Conservation (phyloP, 2,797 vertebrate species). For the Siniperca scherzeri region DNA sequence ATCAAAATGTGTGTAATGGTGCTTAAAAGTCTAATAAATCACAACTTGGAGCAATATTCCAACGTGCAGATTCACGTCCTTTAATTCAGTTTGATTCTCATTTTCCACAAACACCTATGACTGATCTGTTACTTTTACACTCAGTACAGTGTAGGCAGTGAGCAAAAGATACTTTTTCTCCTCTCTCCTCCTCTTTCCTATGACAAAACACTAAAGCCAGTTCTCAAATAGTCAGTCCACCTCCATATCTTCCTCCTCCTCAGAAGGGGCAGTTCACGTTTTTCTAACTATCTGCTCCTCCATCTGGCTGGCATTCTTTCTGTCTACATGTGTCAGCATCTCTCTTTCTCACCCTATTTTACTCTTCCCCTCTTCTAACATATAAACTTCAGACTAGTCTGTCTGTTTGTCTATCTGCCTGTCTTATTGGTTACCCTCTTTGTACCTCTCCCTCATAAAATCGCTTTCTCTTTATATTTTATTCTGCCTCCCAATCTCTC, state of each 20-base stretch:
- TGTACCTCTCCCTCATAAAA: not conserved
- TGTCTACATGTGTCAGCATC: constrained; percentile 33
- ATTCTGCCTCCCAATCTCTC: not conserved
- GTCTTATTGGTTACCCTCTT: constrained; percentile 9
- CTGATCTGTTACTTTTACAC: constrained; percentile 54
- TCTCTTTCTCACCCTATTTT: constrained; percentile 9
- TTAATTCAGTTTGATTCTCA: constrained; percentile 20
- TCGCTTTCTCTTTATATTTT: not conserved
- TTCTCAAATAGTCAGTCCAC: constrained; percentile 62
- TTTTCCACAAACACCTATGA: constrained; percentile 51
- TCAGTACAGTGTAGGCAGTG: constrained; percentile 61
- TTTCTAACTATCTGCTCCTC: constrained; percentile 32
- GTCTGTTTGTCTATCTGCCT: not conserved
- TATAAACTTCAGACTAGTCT: not conserved
- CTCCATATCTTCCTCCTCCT: constrained; percentile 59
- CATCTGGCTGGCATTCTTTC: constrained; percentile 26
- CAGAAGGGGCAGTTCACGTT: constrained; percentile 39
- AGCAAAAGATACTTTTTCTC: constrained; percentile 34
- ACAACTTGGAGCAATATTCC: not conserved
- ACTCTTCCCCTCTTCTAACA: not conserved
- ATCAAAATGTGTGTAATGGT: not conserved
- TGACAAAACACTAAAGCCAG: constrained; percentile 48
- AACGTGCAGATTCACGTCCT: not conserved
- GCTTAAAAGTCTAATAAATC: not conserved
- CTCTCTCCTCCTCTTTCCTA: constrained; percentile 36